Evolutionary conservation across 2,888 invertebrate species (phyloP).

Genomic region (Palloptera scutellata): DNA sequence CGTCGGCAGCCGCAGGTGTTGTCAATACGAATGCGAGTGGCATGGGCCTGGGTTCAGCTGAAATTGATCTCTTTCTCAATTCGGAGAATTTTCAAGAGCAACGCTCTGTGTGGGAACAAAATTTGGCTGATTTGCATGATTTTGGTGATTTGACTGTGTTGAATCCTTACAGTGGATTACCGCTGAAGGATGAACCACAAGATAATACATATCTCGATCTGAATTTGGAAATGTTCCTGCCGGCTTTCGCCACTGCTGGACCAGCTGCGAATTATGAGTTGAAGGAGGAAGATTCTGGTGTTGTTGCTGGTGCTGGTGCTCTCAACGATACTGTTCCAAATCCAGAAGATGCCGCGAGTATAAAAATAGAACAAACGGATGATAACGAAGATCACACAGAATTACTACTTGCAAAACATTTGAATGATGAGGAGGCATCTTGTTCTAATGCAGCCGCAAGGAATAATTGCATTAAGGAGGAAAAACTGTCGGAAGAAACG

Average conservation of each 20-base stretch:
- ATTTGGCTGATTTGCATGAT: constrained; percentile 69
- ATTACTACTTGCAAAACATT: constrained; percentile 35
- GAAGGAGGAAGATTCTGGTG: neutral
- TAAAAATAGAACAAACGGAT: constrained; percentile 47
- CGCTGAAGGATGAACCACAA: constrained; percentile 63
- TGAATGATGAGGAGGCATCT: constrained; percentile 33
- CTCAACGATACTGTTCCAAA: constrained; percentile 56
- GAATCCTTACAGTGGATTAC: constrained; percentile 53
- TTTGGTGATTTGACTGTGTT: constrained; percentile 61
- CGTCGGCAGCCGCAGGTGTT: constrained; percentile 35
- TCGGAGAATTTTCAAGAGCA: constrained; percentile 58
- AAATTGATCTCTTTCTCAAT: constrained; percentile 58
- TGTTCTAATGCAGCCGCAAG: constrained; percentile 24
- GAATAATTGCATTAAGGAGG: constrained; percentile 35
- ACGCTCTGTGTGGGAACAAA: constrained; percentile 68
- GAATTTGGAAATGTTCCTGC: constrained; percentile 49
- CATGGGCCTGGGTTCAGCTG: constrained; percentile 39
- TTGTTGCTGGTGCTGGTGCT: constrained; percentile 43
- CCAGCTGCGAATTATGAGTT: neutral
- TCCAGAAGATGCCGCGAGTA: constrained; percentile 46
- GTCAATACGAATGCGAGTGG: constrained; percentile 35
- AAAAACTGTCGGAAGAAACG: constrained; percentile 26
- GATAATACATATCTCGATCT: constrained; percentile 53
- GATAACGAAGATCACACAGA: constrained; percentile 40
- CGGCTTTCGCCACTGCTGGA: constrained; percentile 43